phyloP scores from a whole-genome alignment of 2,888 invertebrate species.

The Drosophila bunnanda region DNA sequence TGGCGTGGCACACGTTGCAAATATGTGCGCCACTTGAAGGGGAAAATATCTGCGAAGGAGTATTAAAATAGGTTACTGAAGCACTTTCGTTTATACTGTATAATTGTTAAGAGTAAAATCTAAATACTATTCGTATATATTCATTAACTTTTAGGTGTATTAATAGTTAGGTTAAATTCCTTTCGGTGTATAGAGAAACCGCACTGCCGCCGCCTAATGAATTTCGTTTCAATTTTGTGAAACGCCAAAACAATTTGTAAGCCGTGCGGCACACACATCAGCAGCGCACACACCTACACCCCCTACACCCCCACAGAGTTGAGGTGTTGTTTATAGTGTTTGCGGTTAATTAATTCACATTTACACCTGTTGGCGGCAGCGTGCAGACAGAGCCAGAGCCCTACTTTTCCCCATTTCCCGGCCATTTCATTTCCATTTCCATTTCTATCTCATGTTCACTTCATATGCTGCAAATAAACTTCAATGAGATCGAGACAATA shows the following conservation, averaged over 20 bases:
- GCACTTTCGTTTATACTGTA: no score
- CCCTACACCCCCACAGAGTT: conserved; percentile 10
- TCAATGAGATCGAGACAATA: conserved; percentile 59
- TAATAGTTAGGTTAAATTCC: no score
- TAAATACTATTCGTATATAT: no score
- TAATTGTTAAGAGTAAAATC: no score
- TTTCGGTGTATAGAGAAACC: conserved; percentile 49
- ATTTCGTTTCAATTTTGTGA: conserved; percentile 74
- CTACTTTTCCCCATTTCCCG: conserved; percentile 27
- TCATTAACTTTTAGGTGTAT: no score
- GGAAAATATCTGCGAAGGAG: not conserved
- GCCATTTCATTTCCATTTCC: conserved; percentile 55
- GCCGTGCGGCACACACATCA: conserved; percentile 38
- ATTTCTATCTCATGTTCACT: conserved; percentile 58
- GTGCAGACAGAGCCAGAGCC: conserved; percentile 41
- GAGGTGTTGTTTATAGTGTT: conserved; percentile 82
- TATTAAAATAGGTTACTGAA: not conserved
- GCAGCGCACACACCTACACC: conserved; percentile 7
- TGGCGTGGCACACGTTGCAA: not conserved
- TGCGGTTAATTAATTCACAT: conserved; percentile 84
- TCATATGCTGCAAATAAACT: conserved; percentile 81
- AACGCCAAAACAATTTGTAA: conserved; percentile 74
- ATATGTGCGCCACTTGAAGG: not conserved
- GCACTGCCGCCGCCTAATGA: conserved; percentile 55
- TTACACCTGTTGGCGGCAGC: conserved; percentile 82